phyloP scores from a whole-genome alignment of 2,113 vertebrate genomes.

The Gulo gulo region DNA sequence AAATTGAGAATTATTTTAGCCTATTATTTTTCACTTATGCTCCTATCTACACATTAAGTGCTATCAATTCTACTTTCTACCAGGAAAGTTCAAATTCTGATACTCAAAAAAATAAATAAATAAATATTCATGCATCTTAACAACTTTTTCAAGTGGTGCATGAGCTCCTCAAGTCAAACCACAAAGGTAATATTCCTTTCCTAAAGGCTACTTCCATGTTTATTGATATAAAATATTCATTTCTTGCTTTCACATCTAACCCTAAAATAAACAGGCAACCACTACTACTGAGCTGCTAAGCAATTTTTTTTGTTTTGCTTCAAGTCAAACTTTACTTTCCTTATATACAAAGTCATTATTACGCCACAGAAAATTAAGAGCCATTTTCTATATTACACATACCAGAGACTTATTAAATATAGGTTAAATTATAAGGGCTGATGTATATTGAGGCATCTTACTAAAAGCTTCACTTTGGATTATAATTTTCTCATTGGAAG shows the following conservation, averaged over 20 bases:
- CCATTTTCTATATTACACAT: not conserved
- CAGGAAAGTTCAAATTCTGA: constrained; percentile 11
- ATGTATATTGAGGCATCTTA: not conserved
- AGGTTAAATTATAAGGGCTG: not conserved
- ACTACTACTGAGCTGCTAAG: not conserved
- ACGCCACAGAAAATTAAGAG: constrained; percentile 21
- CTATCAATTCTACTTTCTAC: not conserved
- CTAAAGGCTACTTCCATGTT: not conserved
- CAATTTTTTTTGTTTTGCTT: constrained; percentile 39
- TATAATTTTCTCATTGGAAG: constrained; percentile 33
- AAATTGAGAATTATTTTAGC: constrained; percentile 19
- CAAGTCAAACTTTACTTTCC: not conserved
- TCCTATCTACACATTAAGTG: not conserved
- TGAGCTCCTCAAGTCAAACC: not conserved
- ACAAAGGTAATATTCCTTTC: constrained; percentile 14
- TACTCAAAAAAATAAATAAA: not conserved
- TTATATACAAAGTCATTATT: constrained; percentile 26
- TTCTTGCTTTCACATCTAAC: constrained; percentile 38
- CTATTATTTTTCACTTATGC: not conserved
- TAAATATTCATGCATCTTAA: not conserved
- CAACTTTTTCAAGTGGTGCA: not conserved
- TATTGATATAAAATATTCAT: not conserved
- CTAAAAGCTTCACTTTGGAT: not conserved
- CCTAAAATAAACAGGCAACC: not conserved
- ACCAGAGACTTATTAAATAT: not conserved